Evolutionary conservation across 2,113 vertebrate species (phyloP), one percentile per base, ranked within the genome.

Genomic region (Pseudorectes ferrugineus): DNA sequence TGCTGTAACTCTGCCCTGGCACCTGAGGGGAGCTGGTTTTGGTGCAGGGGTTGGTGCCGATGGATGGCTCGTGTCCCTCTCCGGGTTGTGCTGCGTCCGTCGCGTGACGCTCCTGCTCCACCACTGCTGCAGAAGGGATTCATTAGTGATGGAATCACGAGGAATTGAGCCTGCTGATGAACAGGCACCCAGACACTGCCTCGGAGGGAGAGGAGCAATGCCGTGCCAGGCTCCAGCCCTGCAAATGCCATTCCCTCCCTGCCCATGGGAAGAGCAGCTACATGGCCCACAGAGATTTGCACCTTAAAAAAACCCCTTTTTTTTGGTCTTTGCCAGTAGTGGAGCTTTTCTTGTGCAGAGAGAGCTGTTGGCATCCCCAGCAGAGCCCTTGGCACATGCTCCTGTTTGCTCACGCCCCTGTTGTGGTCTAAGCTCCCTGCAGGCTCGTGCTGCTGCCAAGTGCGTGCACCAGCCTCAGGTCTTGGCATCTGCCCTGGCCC

Each of bases 351-450:
- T 82, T 1, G 1, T 1, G 12, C 58, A 49, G 51, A 57, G 14
- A n/a, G 66, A 76, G 72, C 55, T 67, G 51, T 5, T 36, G 43
- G 38, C 16, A 31, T 54, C 42, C n/a, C 46, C 65, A 49, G 36
- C n/a, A 8, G 2, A 22, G 57, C 57, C 31, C 52, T 40, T 25
- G 48, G 33, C 11, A 4, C 1, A 0, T 21, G 21, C 33, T 28
- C 21, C 48, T 28, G 13, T 25, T 43, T 67, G 76, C 45, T 80
- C 25, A 35, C 1, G 0, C 51, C 20, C 1, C 0, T 1, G 0
- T 6, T 0, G 2, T 28, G 2, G 5, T 5, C 65, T 33, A 42
- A 81, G 81, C 59, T 73, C 54, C 23, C 57, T 22, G 26, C 26
- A 38, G 43, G 25, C 25, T 49, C 3, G 0, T 23, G 26, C 36